Evolutionary conservation across 2,888 invertebrate genomes (phyloP).

Genomic region (Ectemnius continuus): DNA sequence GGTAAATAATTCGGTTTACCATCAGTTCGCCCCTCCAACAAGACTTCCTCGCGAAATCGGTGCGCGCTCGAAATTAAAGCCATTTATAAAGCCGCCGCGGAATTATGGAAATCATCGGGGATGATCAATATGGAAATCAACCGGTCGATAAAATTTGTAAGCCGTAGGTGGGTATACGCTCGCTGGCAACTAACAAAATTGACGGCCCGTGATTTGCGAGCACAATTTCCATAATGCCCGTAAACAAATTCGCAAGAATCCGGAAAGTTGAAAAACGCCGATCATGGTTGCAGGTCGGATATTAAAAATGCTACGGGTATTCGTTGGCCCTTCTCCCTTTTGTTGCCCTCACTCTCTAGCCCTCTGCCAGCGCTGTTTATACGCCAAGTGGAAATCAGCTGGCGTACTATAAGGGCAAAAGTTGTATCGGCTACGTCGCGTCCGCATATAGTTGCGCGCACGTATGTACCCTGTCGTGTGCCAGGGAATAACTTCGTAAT

Average conservation of each 20-base stretch:
- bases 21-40: not conserved
- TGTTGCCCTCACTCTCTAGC: too few species aligned
- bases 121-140: slow-evolving; percentile 6
- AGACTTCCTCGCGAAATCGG: not conserved
- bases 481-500: too few species aligned
- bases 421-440: too few species aligned
- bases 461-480: too few species aligned
- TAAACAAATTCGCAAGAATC: not conserved
- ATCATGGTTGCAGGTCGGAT: too few species aligned
- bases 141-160: not conserved
- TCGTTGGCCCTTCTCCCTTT: too few species aligned
- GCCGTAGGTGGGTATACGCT: not conserved
- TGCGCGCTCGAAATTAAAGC: not conserved
- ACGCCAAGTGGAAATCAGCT: too few species aligned
- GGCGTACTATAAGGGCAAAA: too few species aligned
- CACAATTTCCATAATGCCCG: not conserved
- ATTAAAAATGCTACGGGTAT: too few species aligned
- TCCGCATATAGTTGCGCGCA: too few species aligned
- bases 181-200: not conserved
- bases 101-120: slow-evolving; percentile 3
- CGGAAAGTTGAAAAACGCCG: not conserved
- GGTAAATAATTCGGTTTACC: slow-evolving; percentile 45
- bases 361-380: too few species aligned
- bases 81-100: slow-evolving; percentile 1
- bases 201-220: not conserved